Conservation (phyloP, 2,888 invertebrate species). For the Xestia xanthographa region DNA sequence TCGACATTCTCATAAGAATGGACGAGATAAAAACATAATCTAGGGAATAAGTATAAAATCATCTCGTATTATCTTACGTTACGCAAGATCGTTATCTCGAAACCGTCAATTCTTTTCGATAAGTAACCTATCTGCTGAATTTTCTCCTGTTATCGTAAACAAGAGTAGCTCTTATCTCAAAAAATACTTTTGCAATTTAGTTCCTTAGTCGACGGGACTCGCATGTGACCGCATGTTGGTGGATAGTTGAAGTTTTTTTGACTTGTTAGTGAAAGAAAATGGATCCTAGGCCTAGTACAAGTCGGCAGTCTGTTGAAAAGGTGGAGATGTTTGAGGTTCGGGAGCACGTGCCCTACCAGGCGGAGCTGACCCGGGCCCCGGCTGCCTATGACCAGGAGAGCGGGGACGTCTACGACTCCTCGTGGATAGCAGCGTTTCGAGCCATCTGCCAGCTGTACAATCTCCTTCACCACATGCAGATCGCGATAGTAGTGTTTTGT, state of each 20-base stretch:
- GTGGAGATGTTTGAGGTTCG: constrained; percentile 87
- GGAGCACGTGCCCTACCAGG: constrained; percentile 87
- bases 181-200: constrained; percentile 73
- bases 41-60: constrained; percentile 72
- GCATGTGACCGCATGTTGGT: constrained; percentile 71
- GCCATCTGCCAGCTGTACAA: constrained; percentile 87
- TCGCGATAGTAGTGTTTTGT: constrained; percentile 86
- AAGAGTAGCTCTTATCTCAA: constrained; percentile 71
- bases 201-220: constrained; percentile 71
- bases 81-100: constrained; percentile 85
- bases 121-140: constrained; percentile 75
- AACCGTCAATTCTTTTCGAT: constrained; percentile 83
- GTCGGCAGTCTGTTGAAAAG: constrained; percentile 84
- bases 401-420: constrained; percentile 76
- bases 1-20: constrained; percentile 76
- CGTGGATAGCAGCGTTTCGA: constrained; percentile 85
- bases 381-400: constrained; percentile 85
- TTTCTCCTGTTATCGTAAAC: constrained; percentile 79
- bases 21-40: constrained; percentile 78
- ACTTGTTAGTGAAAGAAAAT: constrained; percentile 70
- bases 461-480: constrained; percentile 86
- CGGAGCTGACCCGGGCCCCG: constrained; percentile 85
- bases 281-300: constrained; percentile 85
- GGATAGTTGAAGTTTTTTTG: constrained; percentile 36
- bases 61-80: constrained; percentile 77